These are phyloP conservation scores for Sialia sialis DNA, from an alignment of 2,113 vertebrate species.

Conservation along the genomic window DNA sequence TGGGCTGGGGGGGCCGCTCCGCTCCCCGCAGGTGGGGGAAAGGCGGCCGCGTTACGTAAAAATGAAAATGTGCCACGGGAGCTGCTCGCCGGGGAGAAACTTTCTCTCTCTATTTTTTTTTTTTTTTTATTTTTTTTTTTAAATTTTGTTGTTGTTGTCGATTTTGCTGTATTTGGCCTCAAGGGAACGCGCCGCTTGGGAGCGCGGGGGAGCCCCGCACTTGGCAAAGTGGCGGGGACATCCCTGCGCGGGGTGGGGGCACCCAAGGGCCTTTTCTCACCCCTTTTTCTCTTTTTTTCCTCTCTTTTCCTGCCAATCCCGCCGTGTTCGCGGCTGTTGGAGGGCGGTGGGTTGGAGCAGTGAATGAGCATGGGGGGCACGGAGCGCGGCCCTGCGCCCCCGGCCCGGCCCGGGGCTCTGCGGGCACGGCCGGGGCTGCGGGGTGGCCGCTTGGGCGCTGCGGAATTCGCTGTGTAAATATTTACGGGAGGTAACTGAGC, in stretches of 20 bases:
- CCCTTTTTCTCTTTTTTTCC: accelerated
- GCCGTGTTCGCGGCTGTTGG: accelerated
- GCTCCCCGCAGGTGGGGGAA: background rate
- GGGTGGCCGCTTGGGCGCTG: background rate
- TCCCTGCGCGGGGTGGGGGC: background rate
- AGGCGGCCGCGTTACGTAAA: constrained; percentile 21
- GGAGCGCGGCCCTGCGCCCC: background rate
- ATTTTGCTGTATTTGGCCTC: background rate
- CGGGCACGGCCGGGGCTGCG: background rate
- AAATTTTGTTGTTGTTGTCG: too few relatives aligned
- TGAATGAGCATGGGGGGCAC: background rate
- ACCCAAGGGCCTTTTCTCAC: background rate
- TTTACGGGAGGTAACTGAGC: background rate
- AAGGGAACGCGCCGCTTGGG: background rate
- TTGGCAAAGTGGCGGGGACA: background rate
- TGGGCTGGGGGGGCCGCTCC: background rate
- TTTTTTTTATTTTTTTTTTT: background rate
- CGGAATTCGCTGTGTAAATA: background rate
- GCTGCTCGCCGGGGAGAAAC: background rate
- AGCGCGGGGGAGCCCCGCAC: background rate
- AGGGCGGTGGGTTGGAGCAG: background rate
- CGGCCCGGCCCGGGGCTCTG: accelerated
- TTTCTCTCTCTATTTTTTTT: too few relatives aligned
- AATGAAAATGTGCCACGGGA: background rate
- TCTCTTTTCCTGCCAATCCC: too few relatives aligned